Conservation (phyloP, 1,140 invertebrate genomes). For the Nasonia giraulti region DNA sequence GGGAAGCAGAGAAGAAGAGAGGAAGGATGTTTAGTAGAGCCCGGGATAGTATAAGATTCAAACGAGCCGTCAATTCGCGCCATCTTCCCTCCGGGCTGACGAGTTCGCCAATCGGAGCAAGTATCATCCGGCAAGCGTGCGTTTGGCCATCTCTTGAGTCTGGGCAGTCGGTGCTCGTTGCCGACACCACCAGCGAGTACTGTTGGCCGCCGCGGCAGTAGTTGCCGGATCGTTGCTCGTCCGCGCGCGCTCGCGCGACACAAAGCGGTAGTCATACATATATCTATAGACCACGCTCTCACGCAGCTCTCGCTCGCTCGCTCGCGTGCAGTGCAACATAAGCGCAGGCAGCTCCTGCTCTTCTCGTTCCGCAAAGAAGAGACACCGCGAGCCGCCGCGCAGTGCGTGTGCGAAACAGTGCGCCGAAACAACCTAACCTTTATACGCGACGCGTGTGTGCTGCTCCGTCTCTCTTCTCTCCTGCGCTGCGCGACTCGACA, state of each 20-base stretch:
- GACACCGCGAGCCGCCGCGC: no score
- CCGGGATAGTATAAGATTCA: background rate
- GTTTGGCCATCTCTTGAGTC: slow-evolving; percentile 15
- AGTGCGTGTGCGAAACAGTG: background rate
- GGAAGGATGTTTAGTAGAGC: slow-evolving; percentile 4
- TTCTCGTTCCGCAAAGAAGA: no score
- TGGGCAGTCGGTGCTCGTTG: slow-evolving; percentile 16
- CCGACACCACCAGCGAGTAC: background rate
- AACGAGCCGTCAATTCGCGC: background rate
- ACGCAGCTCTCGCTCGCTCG: no score
- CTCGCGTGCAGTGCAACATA: no score
- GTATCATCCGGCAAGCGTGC: background rate
- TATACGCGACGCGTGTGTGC: background rate
- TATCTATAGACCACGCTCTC: no score
- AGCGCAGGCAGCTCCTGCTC: no score
- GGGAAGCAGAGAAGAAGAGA: background rate
- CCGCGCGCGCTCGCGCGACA: background rate
- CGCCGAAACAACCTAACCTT: background rate
- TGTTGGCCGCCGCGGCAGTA: background rate
- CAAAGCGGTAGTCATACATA: background rate
- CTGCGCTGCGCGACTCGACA: no score
- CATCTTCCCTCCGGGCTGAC: background rate
- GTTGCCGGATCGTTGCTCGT: slow-evolving; percentile 17
- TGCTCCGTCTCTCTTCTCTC: background rate
- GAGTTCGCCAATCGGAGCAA: background rate